Evolutionary conservation across 2,797 vertebrate species (phyloP), one percentile per base, ranked within the genome.

Genomic region (Martes flavigula): DNA sequence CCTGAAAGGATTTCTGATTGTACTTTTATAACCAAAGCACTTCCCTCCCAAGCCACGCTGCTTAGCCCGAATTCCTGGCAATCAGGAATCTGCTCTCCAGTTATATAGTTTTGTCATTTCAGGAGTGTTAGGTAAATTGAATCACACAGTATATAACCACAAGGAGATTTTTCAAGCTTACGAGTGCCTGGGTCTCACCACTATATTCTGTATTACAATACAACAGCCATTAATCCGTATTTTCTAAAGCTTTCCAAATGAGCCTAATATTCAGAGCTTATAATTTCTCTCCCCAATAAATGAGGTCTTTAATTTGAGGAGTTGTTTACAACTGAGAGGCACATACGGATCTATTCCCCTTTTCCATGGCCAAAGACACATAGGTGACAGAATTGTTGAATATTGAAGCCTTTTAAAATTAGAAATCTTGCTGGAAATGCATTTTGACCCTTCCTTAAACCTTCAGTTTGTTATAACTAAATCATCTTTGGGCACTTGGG

Each of bases 401-500:
- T 15, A 75, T 51, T 7, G 64, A 91, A 48, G 7, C 48, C 14
- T n/a, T 91, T 38, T 20, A 56, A 92, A 96, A 88, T 13, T 14
- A 51, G 21, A 93, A 81, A 68, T 43, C 25, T 51, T 84, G 15
- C 56, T 91, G 46, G 35, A 85, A 77, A 40, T 85, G 0, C 4
- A 21, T 43, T 91, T 62, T 85, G 18, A 72, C 20, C 66, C 27
- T 21, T 43, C n/a, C 17, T 58, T 85, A 48, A 38, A 30, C 38
- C 12, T 64, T 72, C 38, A 35, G 1, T 18, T 70, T 54, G 32
- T 43, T 70, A 3, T 25, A 20, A 21, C 4, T 30, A 32, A 70
- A n/a, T 56, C 8, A 40, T 38, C 62, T 35, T 12, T 30, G 40
- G 40, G 72, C 40, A 43, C 72, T 73, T 73, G 40, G 40, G 72